These are phyloP conservation scores for Drosophila murphyi DNA, from an alignment of 1,140 invertebrate species.

Conservation along the genomic window DNA sequence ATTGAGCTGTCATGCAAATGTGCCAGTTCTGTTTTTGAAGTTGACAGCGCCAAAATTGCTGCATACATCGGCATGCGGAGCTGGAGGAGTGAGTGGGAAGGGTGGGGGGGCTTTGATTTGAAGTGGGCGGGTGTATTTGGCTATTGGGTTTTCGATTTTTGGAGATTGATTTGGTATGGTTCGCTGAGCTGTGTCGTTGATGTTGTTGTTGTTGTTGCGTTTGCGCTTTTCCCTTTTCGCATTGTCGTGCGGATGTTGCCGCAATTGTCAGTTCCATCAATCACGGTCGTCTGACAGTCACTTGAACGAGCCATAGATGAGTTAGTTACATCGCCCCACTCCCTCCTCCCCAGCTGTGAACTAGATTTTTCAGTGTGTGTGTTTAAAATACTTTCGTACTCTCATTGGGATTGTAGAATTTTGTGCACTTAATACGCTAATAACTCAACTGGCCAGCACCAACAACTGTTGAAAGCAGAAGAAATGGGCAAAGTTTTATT, in stretches of 20 bases:
- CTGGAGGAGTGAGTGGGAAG: constrained; percentile 39
- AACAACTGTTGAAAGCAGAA: constrained; percentile 32
- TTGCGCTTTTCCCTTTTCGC: constrained; percentile 25
- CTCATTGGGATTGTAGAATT: constrained; percentile 25
- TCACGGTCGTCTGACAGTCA: constrained; percentile 58
- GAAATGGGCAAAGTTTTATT: constrained; percentile 82
- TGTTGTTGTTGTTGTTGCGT: constrained; percentile 19
- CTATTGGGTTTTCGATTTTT: constrained; percentile 1
- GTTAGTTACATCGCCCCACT: constrained; percentile 10
- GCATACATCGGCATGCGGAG: constrained; percentile 58
- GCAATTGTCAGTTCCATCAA: constrained; percentile 77
- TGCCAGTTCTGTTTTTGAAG: constrained; percentile 80
- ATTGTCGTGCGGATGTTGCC: constrained; percentile 49
- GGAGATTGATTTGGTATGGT: constrained; percentile 19
- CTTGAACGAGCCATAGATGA: constrained; percentile 40
- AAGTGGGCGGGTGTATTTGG: neutral
- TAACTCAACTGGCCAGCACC: constrained; percentile 60
- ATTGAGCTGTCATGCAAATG: constrained; percentile 82
- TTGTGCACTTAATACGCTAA: constrained; percentile 71
- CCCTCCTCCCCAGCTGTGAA: neutral
- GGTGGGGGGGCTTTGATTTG: too few species aligned
- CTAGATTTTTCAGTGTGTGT: neutral
- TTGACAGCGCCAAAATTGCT: constrained; percentile 77
- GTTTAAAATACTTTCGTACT: too few species aligned
- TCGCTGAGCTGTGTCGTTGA: neutral